Conservation (phyloP, 2,888 invertebrate species). For the Spialia ferax region DNA sequence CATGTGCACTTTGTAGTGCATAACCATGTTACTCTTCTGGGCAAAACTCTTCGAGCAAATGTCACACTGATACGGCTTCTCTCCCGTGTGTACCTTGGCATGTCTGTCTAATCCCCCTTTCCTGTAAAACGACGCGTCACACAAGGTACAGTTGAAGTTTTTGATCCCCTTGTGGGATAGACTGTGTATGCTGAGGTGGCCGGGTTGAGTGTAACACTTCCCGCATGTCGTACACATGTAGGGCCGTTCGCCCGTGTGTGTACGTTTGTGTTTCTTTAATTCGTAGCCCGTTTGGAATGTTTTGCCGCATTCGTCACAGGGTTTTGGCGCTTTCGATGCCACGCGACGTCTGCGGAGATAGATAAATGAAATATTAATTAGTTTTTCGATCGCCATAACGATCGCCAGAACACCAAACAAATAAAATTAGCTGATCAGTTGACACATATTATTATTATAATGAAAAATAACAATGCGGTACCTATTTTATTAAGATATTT, state of each 20-base stretch:
- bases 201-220: slow-evolving; percentile 74
- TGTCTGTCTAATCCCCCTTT: slow-evolving; percentile 75
- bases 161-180: slow-evolving; percentile 71
- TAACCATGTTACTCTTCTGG: slow-evolving; percentile 73
- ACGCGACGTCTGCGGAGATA: too few relatives aligned
- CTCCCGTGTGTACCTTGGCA: slow-evolving; percentile 70
- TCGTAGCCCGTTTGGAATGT: slow-evolving; percentile 67
- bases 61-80: slow-evolving; percentile 71
- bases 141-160: slow-evolving; percentile 68
- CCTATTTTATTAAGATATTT: too few relatives aligned
- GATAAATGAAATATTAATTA: background rate
- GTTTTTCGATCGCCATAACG: too few relatives aligned
- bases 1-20: slow-evolving; percentile 73
- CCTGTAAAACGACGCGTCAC: slow-evolving; percentile 70
- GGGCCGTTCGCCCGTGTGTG: slow-evolving; percentile 72
- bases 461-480: too few relatives aligned
- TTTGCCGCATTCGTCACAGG: slow-evolving; percentile 68
- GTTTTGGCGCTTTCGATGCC: slow-evolving; percentile 51
- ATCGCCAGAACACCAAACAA: too few relatives aligned
- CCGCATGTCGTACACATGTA: slow-evolving; percentile 79
- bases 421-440: too few relatives aligned
- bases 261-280: slow-evolving; percentile 69
- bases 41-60: slow-evolving; percentile 73
- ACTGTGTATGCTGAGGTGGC: slow-evolving; percentile 71
- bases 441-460: too few relatives aligned